Conservation (phyloP, 2,888 invertebrate species). For the Lamellibrachia columna region DNA sequence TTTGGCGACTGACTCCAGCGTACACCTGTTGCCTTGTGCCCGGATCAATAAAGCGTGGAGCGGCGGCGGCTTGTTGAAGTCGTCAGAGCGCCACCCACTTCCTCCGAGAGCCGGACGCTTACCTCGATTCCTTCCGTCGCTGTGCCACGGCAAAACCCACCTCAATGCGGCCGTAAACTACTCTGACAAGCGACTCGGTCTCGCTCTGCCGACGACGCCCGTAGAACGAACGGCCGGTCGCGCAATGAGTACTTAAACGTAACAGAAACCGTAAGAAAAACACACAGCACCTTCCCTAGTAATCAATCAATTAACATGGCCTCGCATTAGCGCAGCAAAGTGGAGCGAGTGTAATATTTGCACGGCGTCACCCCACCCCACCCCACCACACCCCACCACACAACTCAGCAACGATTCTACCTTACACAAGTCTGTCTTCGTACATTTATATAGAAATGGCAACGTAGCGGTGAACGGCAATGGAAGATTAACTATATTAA, state of each 20-base stretch:
- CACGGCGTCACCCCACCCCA: neutral
- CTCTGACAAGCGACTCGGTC: neutral
- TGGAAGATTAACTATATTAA: neutral
- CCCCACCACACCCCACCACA: neutral
- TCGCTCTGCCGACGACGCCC: neutral
- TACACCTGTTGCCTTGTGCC: neutral
- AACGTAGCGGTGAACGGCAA: conserved; percentile 10
- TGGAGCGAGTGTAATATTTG: neutral
- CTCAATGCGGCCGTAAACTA: neutral
- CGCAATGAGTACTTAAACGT: neutral
- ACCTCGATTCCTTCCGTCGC: neutral
- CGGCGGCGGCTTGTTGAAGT: neutral
- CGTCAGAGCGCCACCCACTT: neutral
- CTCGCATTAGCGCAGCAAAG: neutral
- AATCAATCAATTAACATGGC: conserved; percentile 12
- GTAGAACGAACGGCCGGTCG: neutral
- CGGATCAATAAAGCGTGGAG: neutral
- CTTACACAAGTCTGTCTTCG: neutral
- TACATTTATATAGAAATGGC: neutral
- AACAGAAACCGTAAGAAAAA: conserved; percentile 1
- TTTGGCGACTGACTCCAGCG: neutral
- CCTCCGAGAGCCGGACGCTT: neutral
- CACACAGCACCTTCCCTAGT: neutral
- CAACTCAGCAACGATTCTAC: conserved; percentile 11
- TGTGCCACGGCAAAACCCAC: neutral